phyloP scores from a whole-genome alignment of 2,797 vertebrate genomes.

The Chiloscyllium punctatum region DNA sequence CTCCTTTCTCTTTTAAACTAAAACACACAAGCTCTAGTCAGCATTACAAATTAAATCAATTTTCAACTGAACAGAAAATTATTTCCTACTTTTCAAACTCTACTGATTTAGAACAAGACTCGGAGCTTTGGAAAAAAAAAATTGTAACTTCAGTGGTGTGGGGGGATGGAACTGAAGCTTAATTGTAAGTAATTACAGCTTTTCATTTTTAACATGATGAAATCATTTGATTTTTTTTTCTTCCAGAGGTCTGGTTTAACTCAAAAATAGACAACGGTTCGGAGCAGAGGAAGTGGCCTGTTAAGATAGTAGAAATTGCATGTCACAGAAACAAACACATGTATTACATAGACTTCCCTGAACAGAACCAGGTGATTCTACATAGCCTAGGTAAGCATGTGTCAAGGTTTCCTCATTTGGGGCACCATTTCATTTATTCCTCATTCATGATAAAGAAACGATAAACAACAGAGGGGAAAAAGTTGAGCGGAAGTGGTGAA shows the following conservation, averaged over 20 bases:
- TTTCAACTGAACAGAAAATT: slow-evolving; percentile 91
- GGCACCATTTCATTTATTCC: background rate
- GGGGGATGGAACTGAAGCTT: slow-evolving; percentile 79
- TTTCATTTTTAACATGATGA: slow-evolving; percentile 99
- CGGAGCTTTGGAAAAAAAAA: slow-evolving; percentile 81
- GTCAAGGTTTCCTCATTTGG: background rate
- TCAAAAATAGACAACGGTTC: slow-evolving; percentile 90
- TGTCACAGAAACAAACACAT: slow-evolving; percentile 33
- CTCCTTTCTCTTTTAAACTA: slow-evolving; percentile 57
- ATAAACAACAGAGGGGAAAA: background rate
- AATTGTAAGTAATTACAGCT: slow-evolving; percentile 99
- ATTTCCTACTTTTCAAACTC: slow-evolving; percentile 82
- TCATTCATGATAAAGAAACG: background rate
- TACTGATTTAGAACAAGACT: slow-evolving; percentile 81
- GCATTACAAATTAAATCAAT: slow-evolving; percentile 82
- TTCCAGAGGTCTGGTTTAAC: slow-evolving; percentile 86
- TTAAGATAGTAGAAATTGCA: slow-evolving; percentile 80
- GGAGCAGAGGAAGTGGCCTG: slow-evolving; percentile 82
- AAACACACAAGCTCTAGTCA: slow-evolving; percentile 75
- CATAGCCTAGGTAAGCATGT: background rate
- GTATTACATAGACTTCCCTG: slow-evolving; percentile 14
- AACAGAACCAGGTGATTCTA: slow-evolving; percentile 34
- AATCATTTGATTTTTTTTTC: slow-evolving; percentile 99
- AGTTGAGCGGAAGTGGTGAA: background rate
- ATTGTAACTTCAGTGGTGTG: slow-evolving; percentile 73